Base-by-base conservation (phyloP, 2,888 invertebrate species). In the Nomada fucata region DNA sequence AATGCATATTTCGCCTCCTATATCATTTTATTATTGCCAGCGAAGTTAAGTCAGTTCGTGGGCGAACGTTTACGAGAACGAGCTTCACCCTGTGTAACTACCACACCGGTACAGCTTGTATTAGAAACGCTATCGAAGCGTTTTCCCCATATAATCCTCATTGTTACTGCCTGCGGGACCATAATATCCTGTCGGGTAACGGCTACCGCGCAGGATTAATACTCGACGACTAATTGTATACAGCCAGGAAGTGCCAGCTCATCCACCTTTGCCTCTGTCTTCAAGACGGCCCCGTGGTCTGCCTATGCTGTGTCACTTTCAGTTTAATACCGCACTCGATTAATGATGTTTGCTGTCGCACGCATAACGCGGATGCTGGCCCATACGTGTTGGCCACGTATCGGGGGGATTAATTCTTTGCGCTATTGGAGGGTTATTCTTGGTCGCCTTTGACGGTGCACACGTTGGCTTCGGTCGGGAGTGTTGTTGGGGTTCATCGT, bases 1-100 rank as follows among this genome's bases (percentile, higher is more conserved):
- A 93, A 94, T 94, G 93, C 93, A 94, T 94, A 94, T 93, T 94
- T 93, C 90, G 93, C 93, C 93, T 92, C 92, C 93, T 94, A 93
- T 93, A 93, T 93, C 93, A 94, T 93, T 93, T 94, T 93, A 92
- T 94, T 93, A 93, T 93, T 93, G 93, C 93, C 92, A 90, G 91
- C 88, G 91, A 91, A 91, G 91, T 91, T 91, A 91, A 91, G 91
- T 91, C 90, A 90, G 91, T 89, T 88, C 88, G 89, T 89, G 91
- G 89, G 89, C 90, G 83, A 87, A 78, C 91, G 89, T 90, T 91
- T 91, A 91, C 89, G 89, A 86, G 89, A 88, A 88, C 76, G 65
- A 29, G 76, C 74, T 57, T 77, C 79, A 63, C 68, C 76, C 76
- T 64, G 73, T 70, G 42, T 71, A 75, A 72, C 79, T 64, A 64